phyloP scores from a whole-genome alignment of 2,113 vertebrate species.

The Anhinga rufa region DNA sequence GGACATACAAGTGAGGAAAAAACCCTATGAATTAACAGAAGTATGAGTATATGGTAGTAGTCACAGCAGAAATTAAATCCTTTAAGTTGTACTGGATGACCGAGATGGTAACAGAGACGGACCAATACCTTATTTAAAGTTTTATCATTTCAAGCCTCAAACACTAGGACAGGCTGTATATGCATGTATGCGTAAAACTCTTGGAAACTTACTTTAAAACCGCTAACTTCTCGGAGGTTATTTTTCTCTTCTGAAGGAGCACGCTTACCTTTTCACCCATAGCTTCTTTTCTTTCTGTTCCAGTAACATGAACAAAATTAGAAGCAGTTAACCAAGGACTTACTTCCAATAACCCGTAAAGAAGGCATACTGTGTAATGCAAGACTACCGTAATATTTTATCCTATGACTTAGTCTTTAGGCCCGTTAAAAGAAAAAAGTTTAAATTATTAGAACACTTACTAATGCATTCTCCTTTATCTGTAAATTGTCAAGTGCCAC shows the following conservation, averaged over 20 bases:
- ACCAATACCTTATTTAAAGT: not conserved
- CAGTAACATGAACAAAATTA: not conserved
- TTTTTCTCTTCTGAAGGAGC: not conserved
- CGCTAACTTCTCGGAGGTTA: not conserved
- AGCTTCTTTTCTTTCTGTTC: not conserved
- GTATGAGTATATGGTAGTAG: not conserved
- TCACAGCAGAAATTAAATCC: not conserved
- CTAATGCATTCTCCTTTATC: conserved; percentile 95
- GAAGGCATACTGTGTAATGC: not conserved
- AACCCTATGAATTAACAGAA: not conserved
- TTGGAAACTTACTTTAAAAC: not conserved
- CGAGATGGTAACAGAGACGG: not conserved
- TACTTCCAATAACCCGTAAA: not conserved
- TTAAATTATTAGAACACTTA: conserved; percentile 63
- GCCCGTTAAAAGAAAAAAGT: not conserved
- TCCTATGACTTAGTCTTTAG: not conserved
- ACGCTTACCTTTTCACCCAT: not conserved
- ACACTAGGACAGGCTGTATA: not conserved
- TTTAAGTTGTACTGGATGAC: not conserved
- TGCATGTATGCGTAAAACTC: not conserved
- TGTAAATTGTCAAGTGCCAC: conserved; percentile 92
- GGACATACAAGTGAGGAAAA: not conserved
- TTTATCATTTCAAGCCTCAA: not conserved
- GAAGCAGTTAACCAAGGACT: not conserved
- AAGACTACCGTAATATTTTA: not conserved